Evolutionary conservation across 1,140 invertebrate species (phyloP).

Genomic region (Varroa destructor): DNA sequence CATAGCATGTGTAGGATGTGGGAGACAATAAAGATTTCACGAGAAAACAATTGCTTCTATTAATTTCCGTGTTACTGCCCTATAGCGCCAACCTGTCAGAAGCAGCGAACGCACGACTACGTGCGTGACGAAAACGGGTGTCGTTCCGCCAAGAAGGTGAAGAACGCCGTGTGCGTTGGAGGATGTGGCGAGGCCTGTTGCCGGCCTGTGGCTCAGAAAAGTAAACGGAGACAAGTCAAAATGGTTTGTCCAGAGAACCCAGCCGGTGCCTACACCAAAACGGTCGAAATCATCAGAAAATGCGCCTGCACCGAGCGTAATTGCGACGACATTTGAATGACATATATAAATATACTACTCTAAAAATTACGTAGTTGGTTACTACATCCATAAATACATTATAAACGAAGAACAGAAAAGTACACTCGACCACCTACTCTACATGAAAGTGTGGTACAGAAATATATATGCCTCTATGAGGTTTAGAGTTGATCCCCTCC

Average conservation of each 20-base stretch:
- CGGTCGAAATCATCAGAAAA: slow-evolving; percentile 87
- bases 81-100: slow-evolving; percentile 63
- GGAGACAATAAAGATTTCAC: no score
- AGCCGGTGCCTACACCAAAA: slow-evolving; percentile 73
- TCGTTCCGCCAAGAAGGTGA: slow-evolving; percentile 68
- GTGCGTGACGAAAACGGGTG: slow-evolving; percentile 69
- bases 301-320: slow-evolving; percentile 46
- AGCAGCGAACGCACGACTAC: slow-evolving; percentile 75
- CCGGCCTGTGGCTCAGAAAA: slow-evolving; percentile 57
- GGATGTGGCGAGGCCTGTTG: slow-evolving; percentile 62
- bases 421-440: no score
- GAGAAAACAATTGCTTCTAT: no score
- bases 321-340: slow-evolving; percentile 31
- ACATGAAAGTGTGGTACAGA: no score
- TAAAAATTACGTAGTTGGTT: no score
- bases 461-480: no score
- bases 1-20: no score
- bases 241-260: slow-evolving; percentile 65
- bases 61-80: no score
- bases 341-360: no score
- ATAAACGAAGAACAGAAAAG: no score
- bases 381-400: no score
- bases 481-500: no score
- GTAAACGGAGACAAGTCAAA: slow-evolving; percentile 78
- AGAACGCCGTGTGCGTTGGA: slow-evolving; percentile 68